Base-by-base conservation (phyloP, 2,797 vertebrate species). In the Alosa sapidissima region DNA sequence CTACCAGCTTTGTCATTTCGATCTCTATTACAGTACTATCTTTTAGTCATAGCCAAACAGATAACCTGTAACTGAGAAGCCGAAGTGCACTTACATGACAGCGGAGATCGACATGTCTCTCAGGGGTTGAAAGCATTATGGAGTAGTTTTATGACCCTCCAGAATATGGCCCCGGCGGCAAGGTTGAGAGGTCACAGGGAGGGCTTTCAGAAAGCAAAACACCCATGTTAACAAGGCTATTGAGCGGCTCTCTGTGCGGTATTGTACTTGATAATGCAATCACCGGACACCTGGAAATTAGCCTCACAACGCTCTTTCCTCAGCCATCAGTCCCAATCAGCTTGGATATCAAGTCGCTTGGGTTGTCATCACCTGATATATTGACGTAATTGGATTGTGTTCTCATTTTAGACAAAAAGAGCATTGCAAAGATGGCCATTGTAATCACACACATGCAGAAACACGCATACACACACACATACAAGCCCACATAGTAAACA, bases 21-120 rank as follows among this genome's bases (percentile, higher is more conserved):
- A 14, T 28, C 33, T 10, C 24, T 68, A 68, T 10, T 6, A 28
- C 28, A 28, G 28, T 28, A 5, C 41, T 9, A 78, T 19, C 36
- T 1, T 21, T 8, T 45, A 78, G 72, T 19, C 36, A 7, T 33
- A 21, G 5, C 72, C 72, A 41, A 41, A 78, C 65, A 68, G 28
- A 68, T 68, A 68, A 68, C 36, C 36, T 45, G 36, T 45, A 78
- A 78, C 72, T 45, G 72, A 78, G 72, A 78, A 16, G 72, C 13
- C 13, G 13, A 41, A 41, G 68, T 41, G 33, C 33, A 6, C 14
- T 47, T 47, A 16, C 36, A 78, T 5, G 36, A 19, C 72, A 78
- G 14, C 1, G 5, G 11, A 72, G 33, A 72, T 16, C 0, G 65
- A 28, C 33, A 45, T 3, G 33, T 75, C 68, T 13, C 68, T 33